Evolutionary conservation across 2,113 vertebrate genomes (phyloP).

Genomic region (Ammodramus savannarum): DNA sequence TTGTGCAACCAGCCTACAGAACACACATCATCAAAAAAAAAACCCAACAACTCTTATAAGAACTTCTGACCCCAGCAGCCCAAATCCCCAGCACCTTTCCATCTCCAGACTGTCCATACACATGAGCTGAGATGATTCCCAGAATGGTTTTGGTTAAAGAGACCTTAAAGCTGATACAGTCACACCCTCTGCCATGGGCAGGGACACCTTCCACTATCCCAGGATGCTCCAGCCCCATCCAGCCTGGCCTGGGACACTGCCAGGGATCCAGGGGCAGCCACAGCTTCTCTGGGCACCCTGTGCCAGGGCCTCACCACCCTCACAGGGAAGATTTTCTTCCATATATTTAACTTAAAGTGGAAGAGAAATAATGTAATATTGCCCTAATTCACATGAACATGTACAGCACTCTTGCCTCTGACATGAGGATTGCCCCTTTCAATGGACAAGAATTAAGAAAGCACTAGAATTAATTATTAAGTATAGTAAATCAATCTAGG

Average conservation of each 20-base stretch:
- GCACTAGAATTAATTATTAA: neutral
- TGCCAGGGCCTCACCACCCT: neutral
- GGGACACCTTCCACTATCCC: neutral
- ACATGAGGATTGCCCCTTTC: neutral
- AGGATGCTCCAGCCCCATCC: fast-evolving
- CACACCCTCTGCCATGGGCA: neutral
- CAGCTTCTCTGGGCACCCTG: neutral
- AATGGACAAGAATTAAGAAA: neutral
- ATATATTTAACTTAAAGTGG: neutral
- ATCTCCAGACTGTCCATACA: neutral
- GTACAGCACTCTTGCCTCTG: neutral
- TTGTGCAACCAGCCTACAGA: neutral
- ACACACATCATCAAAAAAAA: neutral
- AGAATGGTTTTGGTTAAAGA: neutral
- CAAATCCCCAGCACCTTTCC: neutral
- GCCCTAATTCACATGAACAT: neutral
- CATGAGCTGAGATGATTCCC: neutral
- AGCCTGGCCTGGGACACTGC: neutral
- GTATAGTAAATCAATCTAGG: neutral
- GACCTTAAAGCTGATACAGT: neutral
- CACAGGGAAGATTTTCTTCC: neutral
- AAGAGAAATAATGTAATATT: neutral
- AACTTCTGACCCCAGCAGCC: neutral
- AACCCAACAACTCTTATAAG: neutral
- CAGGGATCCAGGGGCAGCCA: neutral